Percentiles rank a stretch among this genome's conserved stretches.
Conservation (phyloP, 2,888 invertebrate species). For the Rhodophaea formosa region DNA sequence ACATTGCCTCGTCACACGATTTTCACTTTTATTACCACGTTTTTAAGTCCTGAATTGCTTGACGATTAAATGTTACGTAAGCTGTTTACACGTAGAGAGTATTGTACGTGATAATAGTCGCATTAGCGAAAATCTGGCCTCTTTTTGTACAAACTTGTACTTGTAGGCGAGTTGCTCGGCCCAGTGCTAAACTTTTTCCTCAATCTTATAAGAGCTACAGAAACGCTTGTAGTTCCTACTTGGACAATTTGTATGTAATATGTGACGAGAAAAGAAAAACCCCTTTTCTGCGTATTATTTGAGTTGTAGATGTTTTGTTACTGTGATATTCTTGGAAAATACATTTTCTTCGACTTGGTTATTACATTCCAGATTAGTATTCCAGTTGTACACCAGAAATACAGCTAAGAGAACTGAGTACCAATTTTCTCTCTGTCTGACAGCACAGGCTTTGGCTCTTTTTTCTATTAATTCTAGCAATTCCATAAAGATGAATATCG, state of each 20-base stretch:
- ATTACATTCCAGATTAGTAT: too few relatives aligned
- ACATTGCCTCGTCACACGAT: not conserved
- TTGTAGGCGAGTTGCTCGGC: not conserved
- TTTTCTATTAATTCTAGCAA: too few relatives aligned
- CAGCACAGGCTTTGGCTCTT: too few relatives aligned
- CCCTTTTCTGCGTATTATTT: too few relatives aligned
- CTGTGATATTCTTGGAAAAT: not conserved
- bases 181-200: not conserved
- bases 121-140: constrained; percentile 5
- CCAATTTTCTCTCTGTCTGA: too few relatives aligned
- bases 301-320: not conserved
- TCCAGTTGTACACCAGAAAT: too few relatives aligned
- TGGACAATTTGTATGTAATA: not conserved
- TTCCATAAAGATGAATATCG: too few relatives aligned
- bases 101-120: constrained; percentile 7
- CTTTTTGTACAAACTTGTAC: constrained; percentile 3
- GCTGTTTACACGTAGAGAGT: not conserved
- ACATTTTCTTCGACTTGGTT: too few relatives aligned
- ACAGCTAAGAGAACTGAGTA: too few relatives aligned
- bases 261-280: not conserved
- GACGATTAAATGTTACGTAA: not conserved
- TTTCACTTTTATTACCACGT: not conserved
- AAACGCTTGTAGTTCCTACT: not conserved
- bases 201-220: not conserved
- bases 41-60: not conserved